Conservation (phyloP, 1,140 invertebrate genomes). For the Drosophila punjabiensis region DNA sequence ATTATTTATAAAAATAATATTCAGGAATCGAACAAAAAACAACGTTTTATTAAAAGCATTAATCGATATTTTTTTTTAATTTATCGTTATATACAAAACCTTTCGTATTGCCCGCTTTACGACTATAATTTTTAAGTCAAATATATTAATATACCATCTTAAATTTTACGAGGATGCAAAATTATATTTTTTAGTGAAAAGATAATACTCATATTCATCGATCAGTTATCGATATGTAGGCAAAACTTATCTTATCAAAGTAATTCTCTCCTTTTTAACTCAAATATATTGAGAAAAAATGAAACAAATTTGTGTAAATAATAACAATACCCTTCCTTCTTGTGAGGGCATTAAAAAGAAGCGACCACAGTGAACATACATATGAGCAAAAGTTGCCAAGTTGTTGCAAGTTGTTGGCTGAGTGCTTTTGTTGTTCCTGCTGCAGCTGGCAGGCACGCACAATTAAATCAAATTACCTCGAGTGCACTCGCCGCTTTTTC, state of each 20-base stretch:
- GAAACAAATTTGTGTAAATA: background rate
- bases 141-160: background rate
- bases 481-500: slow-evolving; percentile 76
- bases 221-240: background rate
- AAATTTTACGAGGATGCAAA: too few species aligned
- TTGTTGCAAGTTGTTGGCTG: slow-evolving; percentile 22
- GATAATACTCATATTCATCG: background rate
- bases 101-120: background rate
- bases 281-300: background rate
- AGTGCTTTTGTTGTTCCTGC: slow-evolving; percentile 34
- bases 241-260: too few species aligned
- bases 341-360: slow-evolving; percentile 18
- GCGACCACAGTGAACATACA: slow-evolving; percentile 32
- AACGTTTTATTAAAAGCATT: background rate
- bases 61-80: background rate
- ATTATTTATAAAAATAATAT: too few species aligned
- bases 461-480: slow-evolving; percentile 84
- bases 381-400: slow-evolving; percentile 45
- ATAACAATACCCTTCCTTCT: background rate
- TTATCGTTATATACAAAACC: background rate
- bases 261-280: too few species aligned
- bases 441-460: slow-evolving; percentile 63
- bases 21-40: too few species aligned
- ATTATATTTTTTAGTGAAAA: background rate
- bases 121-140: background rate